Percentiles rank a stretch among this genome's conserved stretches.
These are phyloP conservation scores for Syrrhaptes paradoxus DNA, from an alignment of 2,113 vertebrate species.

Conservation along the genomic window DNA sequence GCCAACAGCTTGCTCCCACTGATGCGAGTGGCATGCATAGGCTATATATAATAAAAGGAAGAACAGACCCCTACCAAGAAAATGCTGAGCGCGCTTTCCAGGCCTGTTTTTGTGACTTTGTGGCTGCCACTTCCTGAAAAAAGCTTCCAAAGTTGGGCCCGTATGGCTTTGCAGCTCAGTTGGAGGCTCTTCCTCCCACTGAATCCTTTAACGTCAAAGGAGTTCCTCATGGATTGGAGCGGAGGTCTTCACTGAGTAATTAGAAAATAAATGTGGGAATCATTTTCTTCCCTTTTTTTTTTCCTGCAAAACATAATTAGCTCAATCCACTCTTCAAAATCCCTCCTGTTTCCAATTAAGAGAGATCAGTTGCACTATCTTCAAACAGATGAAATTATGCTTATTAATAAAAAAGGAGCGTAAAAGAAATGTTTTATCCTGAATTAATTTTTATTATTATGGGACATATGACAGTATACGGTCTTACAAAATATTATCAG, in stretches of 20 bases:
- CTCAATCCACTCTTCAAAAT: constrained; percentile 63
- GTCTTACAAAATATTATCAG: constrained; percentile 37
- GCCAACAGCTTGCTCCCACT: constrained; percentile 15
- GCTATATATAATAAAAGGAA: background rate
- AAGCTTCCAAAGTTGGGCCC: background rate
- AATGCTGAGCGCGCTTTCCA: background rate
- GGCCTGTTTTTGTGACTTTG: background rate
- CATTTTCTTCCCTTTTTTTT: constrained; percentile 14
- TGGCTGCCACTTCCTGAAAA: background rate
- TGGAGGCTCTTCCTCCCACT: constrained; percentile 34
- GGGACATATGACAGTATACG: background rate
- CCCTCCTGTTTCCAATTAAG: constrained; percentile 64
- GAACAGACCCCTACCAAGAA: background rate
- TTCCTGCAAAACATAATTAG: constrained; percentile 42
- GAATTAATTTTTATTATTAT: constrained; percentile 52
- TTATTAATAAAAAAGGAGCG: constrained; percentile 52
- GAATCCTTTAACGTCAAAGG: constrained; percentile 57
- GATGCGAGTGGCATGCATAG: background rate
- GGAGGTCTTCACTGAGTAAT: constrained; percentile 64
- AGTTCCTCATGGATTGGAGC: constrained; percentile 48
- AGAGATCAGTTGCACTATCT: constrained; percentile 60
- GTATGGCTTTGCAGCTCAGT: background rate
- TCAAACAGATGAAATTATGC: constrained; percentile 52
- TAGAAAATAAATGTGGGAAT: constrained; percentile 71
- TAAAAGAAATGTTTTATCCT: constrained; percentile 44